Conservation (phyloP, 2,888 invertebrate species). For the Bombylius major region DNA sequence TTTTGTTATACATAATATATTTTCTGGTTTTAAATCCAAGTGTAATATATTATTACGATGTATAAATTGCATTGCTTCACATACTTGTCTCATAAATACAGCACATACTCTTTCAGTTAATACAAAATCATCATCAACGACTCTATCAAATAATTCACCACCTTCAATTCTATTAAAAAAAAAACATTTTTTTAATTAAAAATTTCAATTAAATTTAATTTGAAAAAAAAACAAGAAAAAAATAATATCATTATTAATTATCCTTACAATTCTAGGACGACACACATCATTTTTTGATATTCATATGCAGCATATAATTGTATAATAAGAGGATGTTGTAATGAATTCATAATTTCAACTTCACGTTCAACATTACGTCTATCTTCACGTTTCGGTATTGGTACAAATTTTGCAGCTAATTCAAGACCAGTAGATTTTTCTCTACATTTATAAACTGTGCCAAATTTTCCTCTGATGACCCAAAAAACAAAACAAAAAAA, state of each 20-base stretch:
- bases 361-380: slow-evolving; percentile 86
- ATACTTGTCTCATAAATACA: slow-evolving; percentile 94
- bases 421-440: slow-evolving; percentile 69
- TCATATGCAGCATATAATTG: slow-evolving; percentile 97
- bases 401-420: slow-evolving; percentile 88
- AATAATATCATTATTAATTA: background rate
- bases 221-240: background rate
- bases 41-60: slow-evolving; percentile 92
- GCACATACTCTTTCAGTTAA: slow-evolving; percentile 93
- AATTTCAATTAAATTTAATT: background rate
- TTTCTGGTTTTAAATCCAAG: slow-evolving; percentile 98
- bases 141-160: slow-evolving; percentile 96
- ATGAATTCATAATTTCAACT: slow-evolving; percentile 88
- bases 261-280: slow-evolving; percentile 93
- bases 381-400: slow-evolving; percentile 73
- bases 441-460: slow-evolving; percentile 85
- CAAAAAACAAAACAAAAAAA: too few species aligned
- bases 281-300: slow-evolving; percentile 86
- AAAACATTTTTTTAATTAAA: background rate
- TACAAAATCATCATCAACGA: slow-evolving; percentile 96
- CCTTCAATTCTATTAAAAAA: slow-evolving; percentile 71
- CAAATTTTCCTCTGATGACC: slow-evolving; percentile 79
- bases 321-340: slow-evolving; percentile 90
- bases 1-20: slow-evolving; percentile 90
- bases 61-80: slow-evolving; percentile 95